Evolutionary conservation across 2,113 vertebrate genomes (phyloP), one percentile per base, ranked within the genome.

Genomic region (Dicentrarchus labrax): DNA sequence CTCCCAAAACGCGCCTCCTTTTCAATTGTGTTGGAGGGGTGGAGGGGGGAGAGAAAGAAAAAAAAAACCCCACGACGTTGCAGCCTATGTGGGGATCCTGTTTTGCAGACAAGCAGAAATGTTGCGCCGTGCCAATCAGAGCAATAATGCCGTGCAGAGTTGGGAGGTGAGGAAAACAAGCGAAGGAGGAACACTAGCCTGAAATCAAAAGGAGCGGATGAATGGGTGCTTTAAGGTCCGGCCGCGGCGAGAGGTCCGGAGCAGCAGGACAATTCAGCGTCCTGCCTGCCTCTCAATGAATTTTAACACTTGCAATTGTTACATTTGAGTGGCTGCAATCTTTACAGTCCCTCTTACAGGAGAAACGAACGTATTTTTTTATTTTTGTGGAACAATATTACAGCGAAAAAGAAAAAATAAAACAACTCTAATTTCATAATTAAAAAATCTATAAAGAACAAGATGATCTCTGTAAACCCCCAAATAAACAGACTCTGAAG

Each of bases 291-390:
- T 82, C 71, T 85, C 85, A 93, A 74, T 94, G 93, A 85, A 88
- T 76, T 91, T 86, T 93, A 90, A 93, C 92, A 93, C 86, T 94
- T 93, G 91, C 79, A 87, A 80, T 61, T 85, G 68, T 78, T 75
- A 60, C 45, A 47, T 83, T 66, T 72, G 50, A 87, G 85, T 57
- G 80, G 4, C 61, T 51, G 54, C 45, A 15, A 64, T 60, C 38
- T 61, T 30, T n/a, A 51, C 39, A 56, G 24, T 80, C 3, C 71
- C 47, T 67, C 16, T 65, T 57, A 10, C 50, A n/a, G 36, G 9
- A 60, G 11, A 39, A 11, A 4, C 9, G 45, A 36, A 36, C 2
- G 19, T 39, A 72, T n/a, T 60, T 43, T 43, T 30, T 3, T 30
- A 30, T 4, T 19, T 24, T 39, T 30, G 21, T 75, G 38, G n/a